Evolutionary conservation across 2,113 vertebrate species (phyloP), one percentile per base, ranked within the genome.

Genomic region (Malaclemys terrapin): DNA sequence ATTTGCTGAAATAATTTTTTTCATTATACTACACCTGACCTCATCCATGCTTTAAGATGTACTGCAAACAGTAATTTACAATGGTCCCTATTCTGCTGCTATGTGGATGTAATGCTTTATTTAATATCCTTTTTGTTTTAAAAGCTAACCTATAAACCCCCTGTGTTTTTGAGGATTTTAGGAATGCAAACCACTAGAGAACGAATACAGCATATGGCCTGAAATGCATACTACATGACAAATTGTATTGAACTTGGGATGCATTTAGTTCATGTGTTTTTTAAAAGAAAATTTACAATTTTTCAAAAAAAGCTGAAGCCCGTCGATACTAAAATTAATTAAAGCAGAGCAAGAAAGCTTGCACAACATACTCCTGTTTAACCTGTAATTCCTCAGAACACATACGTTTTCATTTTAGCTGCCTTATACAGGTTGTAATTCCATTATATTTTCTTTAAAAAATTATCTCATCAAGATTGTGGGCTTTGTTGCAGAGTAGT

Each of bases 1-100:
- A 94, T 88, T 93, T 92, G 20, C 72, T 72, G 29, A 93, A 91
- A 94, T 90, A 69, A 35, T 91, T 89, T 93, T 94, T 22, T 96
- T 95, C 82, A 89, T 94, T 93, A 82, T 17, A 49, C 38, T 53
- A 9, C n/a, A 87, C 13, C n/a, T 93, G 94, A 91, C 17, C 1
- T 54, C 82, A 56, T 88, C 78, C 82, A 90, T 90, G 92, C 49
- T 31, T 95, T 47, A 80, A 93, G 72, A 89, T 1, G 59, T 2
- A 9, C 45, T 57, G 53, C 49, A 86, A 87, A 62, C 82, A n/a
- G 76, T 80, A 3, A 0, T 82, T 82, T 88, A 25, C 57, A 76
- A 80, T 1, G 2, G 50, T 85, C 89, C 53, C 4, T 82, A 85
- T 31, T 75, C 19, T 31, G 22, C 13, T 49, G 1, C 22, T 38